Evolutionary conservation across 1,140 invertebrate species (phyloP), one percentile per base, ranked within the genome.

Genomic region (Camponotus floridanus): DNA sequence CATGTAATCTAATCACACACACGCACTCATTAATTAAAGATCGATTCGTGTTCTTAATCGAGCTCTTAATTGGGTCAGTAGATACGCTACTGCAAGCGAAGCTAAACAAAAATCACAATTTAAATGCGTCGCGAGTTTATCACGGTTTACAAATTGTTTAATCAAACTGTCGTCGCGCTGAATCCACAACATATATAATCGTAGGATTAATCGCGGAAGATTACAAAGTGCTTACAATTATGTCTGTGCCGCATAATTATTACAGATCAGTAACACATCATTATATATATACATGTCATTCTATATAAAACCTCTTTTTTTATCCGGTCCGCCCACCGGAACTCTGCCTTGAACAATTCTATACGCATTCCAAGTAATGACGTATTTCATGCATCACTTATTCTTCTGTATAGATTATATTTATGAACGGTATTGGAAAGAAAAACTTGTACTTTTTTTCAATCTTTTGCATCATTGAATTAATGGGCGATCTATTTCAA

Each of bases 141-240:
- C 67, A 31, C 9, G 18, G 55, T 21, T 59, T 45, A 36, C n/a
- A 55, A 64, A 67, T 83, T 83, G 42, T 15, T 73, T 61, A 21
- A 71, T 81, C 67, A 70, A 73, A 83, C n/a, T 42, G 18, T 15
- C 51, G 67, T 6, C 61, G 65, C 64, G 39, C 26, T n/a, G 21
- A 62, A 83, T 73, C 42, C 55, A 74, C 39, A 45, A 73, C n/a
- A 68, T 39, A 21, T 51, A 55, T 15, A 70, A 45, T 33, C 26
- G 18, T 61, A 13, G 18, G 68, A 73, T 83, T 48, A 83, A 83
- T 42, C n/a, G 26, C n/a, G 55, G 39, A 74, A 48, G 79, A 83
- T 74, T 61, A 70, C 55, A 45, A 21, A 42, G 31, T 18, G 33
- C n/a, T 8, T 57, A 9, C 57, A 61, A 74, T 83, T 74, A 83